A percentile compares a stretch with the other conserved stretches of the same genome.
Conservation (phyloP, 2,797 vertebrate species). For the Onychomys leucogaster region DNA sequence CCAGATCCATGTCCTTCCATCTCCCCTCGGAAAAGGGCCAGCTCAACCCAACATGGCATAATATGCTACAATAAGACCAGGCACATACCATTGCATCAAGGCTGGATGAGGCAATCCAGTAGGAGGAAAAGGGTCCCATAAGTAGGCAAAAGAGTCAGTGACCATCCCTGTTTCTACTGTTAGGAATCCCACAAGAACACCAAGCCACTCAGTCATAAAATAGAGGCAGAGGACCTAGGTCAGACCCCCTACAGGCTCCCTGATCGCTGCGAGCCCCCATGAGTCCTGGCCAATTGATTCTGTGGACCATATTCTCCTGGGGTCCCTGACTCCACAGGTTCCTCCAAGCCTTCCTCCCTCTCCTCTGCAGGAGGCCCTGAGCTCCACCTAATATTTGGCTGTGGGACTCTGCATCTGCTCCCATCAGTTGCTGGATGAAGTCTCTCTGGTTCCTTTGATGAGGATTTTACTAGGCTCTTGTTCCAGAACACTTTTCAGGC, state of each 20-base stretch:
- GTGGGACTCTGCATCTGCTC: not conserved
- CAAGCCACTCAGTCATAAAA: not conserved
- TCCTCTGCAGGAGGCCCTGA: not conserved
- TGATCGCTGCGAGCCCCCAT: not conserved
- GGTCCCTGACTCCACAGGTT: not conserved
- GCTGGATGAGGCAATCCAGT: not conserved
- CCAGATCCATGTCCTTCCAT: not conserved
- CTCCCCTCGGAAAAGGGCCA: not conserved
- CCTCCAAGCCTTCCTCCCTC: not conserved
- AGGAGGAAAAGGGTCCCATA: not conserved
- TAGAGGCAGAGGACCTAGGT: not conserved
- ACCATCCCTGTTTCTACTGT: not conserved
- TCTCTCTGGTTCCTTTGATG: not conserved
- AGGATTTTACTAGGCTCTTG: not conserved
- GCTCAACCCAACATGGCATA: not conserved
- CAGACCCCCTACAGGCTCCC: not conserved
- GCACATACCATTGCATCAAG: not conserved
- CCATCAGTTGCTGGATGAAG: not conserved
- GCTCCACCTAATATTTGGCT: not conserved
- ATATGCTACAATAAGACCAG: not conserved
- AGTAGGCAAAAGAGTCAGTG: not conserved
- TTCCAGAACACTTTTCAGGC: not conserved
- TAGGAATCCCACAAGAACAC: not conserved
- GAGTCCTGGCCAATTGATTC: not conserved
- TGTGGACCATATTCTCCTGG: not conserved